Base-by-base conservation (phyloP, 2,888 invertebrate genomes). In the Strigamia transsilvanica region DNA sequence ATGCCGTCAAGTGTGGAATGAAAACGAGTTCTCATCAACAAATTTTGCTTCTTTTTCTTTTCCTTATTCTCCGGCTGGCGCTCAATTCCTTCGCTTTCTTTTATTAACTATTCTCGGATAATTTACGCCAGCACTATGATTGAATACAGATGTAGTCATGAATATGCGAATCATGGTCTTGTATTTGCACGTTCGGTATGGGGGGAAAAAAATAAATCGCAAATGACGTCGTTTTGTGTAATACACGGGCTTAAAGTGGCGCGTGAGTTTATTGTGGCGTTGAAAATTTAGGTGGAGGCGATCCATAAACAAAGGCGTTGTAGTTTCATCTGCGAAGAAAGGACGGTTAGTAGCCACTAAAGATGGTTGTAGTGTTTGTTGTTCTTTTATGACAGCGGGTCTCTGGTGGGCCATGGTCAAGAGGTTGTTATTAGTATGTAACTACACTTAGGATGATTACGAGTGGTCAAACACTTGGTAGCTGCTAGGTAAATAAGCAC, bases 121-220 rank as follows among this genome's bases (percentile, higher is more conserved):
- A 51, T 51, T 51, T 51, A 51, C 51, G 51, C 51, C 18, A 18
- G 15, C 6, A 51, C 51, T 51, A 51, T 18, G 51, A 51, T 51
- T 51, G 51, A 51, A 51, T 51, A 51, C 51, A 51, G 51, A 51
- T 51, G 51, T 51, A 51, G 51, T 51, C 51, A 51, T 51, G 51
- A 51, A 51, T 51, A 51, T 51, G 51, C 51, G 51, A 51, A 51
- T 51, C 18, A n/a, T 51, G 51, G 51, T 51, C 51, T 18, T 51
- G 10, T 38, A 38, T 38, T 38, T 38, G 38, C 38, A 38, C 38
- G 38, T 38, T 38, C 38, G 38, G 38, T 38, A 38, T 38, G 38
- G 38, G 27, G 3, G 3, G 3, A 38, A 6, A 38, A 38, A 38
- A 38, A 38, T 4, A 38, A 38, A 38, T 38, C 38, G 38, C 38